phyloP scores from a whole-genome alignment of 2,113 vertebrate genomes.

The Mustela lutreola region DNA sequence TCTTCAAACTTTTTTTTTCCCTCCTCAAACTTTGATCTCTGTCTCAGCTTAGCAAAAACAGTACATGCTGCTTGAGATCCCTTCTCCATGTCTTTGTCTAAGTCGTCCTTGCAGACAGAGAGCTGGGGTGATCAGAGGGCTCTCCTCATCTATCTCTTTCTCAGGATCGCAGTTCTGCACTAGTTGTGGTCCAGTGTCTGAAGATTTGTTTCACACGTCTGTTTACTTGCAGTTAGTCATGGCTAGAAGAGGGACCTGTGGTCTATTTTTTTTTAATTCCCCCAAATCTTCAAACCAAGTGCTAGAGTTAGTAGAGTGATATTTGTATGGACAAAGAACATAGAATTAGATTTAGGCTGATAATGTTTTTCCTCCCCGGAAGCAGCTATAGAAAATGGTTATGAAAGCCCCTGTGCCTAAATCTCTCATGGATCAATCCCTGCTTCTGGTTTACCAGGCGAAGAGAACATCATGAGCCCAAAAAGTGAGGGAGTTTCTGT shows the following conservation, averaged over 20 bases:
- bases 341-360: slow-evolving; percentile 8
- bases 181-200: not conserved
- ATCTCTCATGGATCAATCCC: not conserved
- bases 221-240: not conserved
- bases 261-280: not conserved
- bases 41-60: not conserved
- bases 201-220: not conserved
- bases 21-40: not conserved
- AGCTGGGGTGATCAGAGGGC: not conserved
- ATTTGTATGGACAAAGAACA: slow-evolving; percentile 4
- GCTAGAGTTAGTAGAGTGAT: not conserved
- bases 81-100: not conserved
- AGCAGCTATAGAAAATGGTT: slow-evolving; percentile 33
- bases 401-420: not conserved
- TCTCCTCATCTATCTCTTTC: not conserved
- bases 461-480: not conserved
- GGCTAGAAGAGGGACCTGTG: not conserved
- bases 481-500: not conserved
- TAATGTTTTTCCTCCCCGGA: not conserved
- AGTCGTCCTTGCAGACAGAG: not conserved
- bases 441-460: not conserved
- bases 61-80: not conserved
- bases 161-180: not conserved
- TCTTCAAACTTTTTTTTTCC: not conserved
- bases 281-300: not conserved